A percentile compares a stretch with the other conserved stretches of the same genome.
phyloP scores from a whole-genome alignment of 2,888 invertebrate species.

The Trisateles emortualis region DNA sequence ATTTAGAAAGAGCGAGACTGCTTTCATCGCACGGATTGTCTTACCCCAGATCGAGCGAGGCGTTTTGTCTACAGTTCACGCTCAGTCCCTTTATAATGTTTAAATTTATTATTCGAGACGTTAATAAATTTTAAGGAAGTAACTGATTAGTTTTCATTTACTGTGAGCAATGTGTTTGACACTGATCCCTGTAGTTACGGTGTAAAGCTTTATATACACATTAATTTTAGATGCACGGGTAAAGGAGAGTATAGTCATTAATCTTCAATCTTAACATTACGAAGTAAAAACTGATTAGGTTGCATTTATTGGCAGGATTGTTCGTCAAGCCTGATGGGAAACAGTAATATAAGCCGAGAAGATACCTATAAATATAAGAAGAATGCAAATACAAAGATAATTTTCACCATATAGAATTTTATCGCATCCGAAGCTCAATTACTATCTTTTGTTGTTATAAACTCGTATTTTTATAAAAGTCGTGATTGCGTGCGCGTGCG shows the following conservation, averaged over 20 bases:
- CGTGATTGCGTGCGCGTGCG: constrained; percentile 61
- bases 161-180: constrained; percentile 24
- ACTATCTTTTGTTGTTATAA: constrained; percentile 29
- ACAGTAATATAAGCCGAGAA: no score
- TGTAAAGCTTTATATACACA: constrained; percentile 7
- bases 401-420: constrained; percentile 2
- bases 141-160: constrained; percentile 48
- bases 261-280: not conserved
- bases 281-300: not conserved
- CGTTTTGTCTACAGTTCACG: constrained; percentile 66
- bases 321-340: no score
- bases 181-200: constrained; percentile 25
- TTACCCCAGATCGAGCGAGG: constrained; percentile 65
- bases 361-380: no score
- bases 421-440: constrained; percentile 1
- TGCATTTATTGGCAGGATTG: no score
- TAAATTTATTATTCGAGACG: constrained; percentile 68
- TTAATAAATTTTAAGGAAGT: constrained; percentile 60
- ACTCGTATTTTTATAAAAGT: constrained; percentile 39
- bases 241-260: not conserved
- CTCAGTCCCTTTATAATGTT: constrained; percentile 62
- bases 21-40: constrained; percentile 79
- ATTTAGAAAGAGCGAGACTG: constrained; percentile 75
- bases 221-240: constrained; percentile 1
- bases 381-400: not conserved